Conservation (phyloP, 2,797 vertebrate species). For the Sebastes diaconus region DNA sequence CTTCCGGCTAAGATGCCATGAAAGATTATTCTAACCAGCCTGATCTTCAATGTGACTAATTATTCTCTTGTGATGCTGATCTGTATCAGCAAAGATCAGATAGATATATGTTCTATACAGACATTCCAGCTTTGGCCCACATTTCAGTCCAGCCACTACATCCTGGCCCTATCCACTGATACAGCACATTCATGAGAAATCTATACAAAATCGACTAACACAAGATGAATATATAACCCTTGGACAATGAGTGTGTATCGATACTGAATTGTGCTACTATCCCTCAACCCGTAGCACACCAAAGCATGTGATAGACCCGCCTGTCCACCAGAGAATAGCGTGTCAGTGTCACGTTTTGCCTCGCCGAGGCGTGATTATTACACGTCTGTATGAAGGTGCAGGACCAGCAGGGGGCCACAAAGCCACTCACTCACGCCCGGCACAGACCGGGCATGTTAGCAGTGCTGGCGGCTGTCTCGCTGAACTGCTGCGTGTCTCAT, state of each 20-base stretch:
- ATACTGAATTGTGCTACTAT: neutral
- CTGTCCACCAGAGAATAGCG: neutral
- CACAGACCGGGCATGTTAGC: too few species aligned
- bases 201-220: neutral
- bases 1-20: neutral
- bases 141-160: neutral
- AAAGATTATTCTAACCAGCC: neutral
- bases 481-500: too few species aligned
- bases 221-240: neutral
- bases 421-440: too few species aligned
- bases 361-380: neutral
- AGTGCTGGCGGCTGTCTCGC: too few species aligned
- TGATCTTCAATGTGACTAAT: neutral
- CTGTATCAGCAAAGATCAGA: neutral
- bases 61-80: neutral
- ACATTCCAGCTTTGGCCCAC: neutral
- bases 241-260: neutral
- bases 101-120: neutral
- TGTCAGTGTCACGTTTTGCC: neutral
- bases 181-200: neutral
- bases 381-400: neutral
- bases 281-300: neutral
- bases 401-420: neutral
- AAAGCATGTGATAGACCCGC: neutral
- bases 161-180: neutral